Evolutionary conservation across 2,113 vertebrate genomes (phyloP).

Genomic region (Sphaerodactylus townsendi): DNA sequence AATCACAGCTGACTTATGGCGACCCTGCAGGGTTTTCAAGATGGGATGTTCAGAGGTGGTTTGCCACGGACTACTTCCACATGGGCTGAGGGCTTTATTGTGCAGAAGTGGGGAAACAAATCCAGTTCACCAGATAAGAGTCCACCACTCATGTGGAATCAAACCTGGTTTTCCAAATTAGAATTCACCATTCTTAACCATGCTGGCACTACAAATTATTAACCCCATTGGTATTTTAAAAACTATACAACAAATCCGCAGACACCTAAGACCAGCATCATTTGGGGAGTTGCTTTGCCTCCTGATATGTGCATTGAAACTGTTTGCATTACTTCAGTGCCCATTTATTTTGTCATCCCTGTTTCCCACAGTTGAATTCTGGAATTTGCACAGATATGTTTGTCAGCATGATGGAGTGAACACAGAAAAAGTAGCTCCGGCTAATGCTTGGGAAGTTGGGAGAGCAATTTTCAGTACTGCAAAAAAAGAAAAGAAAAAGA

Average conservation of each 20-base stretch:
- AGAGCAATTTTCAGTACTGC: fast-evolving
- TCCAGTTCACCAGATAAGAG: no score
- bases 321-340: not conserved
- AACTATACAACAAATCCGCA: not conserved
- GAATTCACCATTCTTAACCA: no score
- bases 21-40: no score
- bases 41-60: no score
- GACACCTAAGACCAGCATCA: not conserved
- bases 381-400: not conserved
- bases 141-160: no score
- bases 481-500: no score
- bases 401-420: not conserved
- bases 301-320: not conserved
- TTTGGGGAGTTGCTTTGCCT: not conserved
- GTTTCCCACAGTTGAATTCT: not conserved
- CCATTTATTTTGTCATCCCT: not conserved
- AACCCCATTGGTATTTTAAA: not conserved
- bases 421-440: not conserved
- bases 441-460: not conserved
- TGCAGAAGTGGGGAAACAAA: no score
- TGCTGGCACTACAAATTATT: not conserved
- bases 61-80: no score
- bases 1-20: no score
- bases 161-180: no score
- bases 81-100: no score